Conservation (phyloP, 2,113 vertebrate genomes). For the Amblyopsis rosae region DNA sequence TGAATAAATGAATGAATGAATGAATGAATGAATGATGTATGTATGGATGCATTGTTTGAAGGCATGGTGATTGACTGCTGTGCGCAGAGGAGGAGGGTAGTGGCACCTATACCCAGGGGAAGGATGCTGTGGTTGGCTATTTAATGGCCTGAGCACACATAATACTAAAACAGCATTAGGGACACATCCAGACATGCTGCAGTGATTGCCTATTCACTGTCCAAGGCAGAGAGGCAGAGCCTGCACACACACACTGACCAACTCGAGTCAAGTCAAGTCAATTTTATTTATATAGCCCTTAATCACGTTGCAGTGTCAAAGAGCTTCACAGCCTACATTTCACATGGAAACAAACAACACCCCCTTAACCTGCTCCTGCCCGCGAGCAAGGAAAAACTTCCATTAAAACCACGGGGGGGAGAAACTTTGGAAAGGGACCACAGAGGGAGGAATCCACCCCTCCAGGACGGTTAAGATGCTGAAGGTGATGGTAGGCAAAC, state of each 20-base stretch:
- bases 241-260: neutral
- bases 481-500: no score
- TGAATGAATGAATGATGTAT: neutral
- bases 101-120: neutral
- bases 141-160: conserved; percentile 17
- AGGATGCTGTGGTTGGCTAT: conserved; percentile 28
- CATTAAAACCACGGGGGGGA: no score
- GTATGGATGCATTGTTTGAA: neutral
- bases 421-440: no score
- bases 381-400: no score
- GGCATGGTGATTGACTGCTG: neutral
- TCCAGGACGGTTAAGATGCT: no score
- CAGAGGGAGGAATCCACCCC: no score
- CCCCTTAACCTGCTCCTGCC: no score
- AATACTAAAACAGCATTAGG: no score
- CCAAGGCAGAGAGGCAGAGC: conserved; percentile 13
- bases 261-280: neutral
- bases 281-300: no score
- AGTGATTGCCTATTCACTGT: conserved; percentile 39
- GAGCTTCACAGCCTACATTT: neutral
- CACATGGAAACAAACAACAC: neutral
- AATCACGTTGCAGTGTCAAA: no score
- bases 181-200: neutral
- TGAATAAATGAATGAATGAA: neutral
- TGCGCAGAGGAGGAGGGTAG: neutral